Percentiles rank a stretch among this genome's conserved stretches.
These are phyloP conservation scores for Furcula furcula DNA, from an alignment of 2,888 invertebrate species.

Conservation along the genomic window DNA sequence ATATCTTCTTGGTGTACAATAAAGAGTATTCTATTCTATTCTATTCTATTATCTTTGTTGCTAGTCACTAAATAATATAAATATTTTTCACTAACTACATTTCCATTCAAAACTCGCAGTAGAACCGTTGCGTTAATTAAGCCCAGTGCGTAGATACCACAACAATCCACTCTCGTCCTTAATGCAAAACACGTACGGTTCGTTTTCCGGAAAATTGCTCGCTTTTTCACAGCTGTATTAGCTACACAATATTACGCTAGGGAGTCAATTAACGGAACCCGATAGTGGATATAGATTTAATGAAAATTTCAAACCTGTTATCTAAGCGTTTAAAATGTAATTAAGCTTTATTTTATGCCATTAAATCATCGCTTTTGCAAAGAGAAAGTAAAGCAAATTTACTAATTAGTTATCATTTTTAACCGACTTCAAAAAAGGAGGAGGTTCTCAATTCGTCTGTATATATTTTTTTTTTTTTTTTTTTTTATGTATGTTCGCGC, in stretches of 20 bases:
- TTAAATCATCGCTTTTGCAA: constrained; percentile 5
- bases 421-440: too few relatives aligned
- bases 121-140: neutral
- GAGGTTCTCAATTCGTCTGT: too few relatives aligned
- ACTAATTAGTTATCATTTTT: too few relatives aligned
- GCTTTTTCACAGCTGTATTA: constrained; percentile 29
- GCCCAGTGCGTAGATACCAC: constrained; percentile 19
- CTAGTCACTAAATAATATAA: too few relatives aligned
- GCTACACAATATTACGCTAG: constrained; percentile 24
- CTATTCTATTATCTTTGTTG: too few relatives aligned
- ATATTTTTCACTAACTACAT: too few relatives aligned
- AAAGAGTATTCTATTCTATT: too few relatives aligned
- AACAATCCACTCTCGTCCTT: constrained; percentile 6
- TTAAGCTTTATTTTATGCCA: constrained; percentile 7
- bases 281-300: constrained; percentile 22
- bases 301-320: constrained; percentile 16
- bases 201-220: constrained; percentile 31
- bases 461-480: too few relatives aligned
- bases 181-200: constrained; percentile 25
- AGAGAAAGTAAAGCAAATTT: neutral
- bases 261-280: constrained; percentile 23
- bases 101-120: too few relatives aligned
- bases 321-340: constrained; percentile 10
- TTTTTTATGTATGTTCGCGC: too few relatives aligned
- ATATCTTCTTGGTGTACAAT: too few relatives aligned